phyloP scores from a whole-genome alignment of 2,113 vertebrate genomes.

The Neogale vison region DNA sequence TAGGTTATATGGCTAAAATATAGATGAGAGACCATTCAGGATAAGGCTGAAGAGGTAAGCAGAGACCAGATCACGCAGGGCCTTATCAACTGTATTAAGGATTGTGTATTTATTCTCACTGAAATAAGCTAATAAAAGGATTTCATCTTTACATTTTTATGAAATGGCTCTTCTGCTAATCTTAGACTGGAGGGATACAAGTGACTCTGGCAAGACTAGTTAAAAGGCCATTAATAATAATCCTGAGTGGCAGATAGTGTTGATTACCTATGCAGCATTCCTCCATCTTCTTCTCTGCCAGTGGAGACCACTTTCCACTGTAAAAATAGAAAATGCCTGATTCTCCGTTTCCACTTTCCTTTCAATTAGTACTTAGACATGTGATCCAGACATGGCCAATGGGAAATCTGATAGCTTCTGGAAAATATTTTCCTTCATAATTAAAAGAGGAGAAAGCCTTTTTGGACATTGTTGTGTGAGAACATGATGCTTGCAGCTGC shows the following conservation, averaged over 20 bases:
- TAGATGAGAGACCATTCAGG: background rate
- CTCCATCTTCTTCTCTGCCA: background rate
- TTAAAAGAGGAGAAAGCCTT: background rate
- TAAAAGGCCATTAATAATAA: background rate
- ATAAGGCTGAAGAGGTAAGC: background rate
- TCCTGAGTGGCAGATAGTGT: background rate
- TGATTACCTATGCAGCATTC: background rate
- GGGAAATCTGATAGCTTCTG: constrained; percentile 26
- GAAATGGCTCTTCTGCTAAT: background rate
- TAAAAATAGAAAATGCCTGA: background rate
- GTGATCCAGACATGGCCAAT: background rate
- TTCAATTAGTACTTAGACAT: background rate
- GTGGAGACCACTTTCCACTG: background rate
- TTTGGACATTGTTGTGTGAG: background rate
- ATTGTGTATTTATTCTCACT: background rate
- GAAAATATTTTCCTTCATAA: background rate
- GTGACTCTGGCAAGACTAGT: background rate
- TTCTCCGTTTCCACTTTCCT: background rate
- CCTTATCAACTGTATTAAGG: background rate
- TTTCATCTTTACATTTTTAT: background rate
- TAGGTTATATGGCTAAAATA: background rate
- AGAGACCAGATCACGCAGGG: background rate
- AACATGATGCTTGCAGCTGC: background rate
- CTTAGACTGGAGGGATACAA: background rate
- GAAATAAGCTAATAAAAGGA: background rate